Percentiles rank a stretch among this genome's conserved stretches.
Evolutionary conservation across 1,140 invertebrate genomes (phyloP).

Genomic region (Kradibia gibbosae): DNA sequence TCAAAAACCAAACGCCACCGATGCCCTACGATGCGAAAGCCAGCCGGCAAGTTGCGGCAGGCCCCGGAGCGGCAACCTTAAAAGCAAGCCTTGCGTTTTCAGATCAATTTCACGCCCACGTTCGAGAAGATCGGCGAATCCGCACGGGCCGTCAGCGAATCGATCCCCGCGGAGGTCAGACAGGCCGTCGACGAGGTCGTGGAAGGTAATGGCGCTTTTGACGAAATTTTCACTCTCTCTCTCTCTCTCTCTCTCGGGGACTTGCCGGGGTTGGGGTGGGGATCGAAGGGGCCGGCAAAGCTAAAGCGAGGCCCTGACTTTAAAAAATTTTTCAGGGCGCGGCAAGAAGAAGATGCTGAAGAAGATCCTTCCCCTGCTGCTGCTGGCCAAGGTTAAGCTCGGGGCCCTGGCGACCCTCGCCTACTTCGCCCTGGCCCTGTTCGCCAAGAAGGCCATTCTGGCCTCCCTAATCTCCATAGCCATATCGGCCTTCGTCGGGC

Average conservation of each 20-base stretch:
- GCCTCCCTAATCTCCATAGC: conserved; percentile 77
- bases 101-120: conserved; percentile 73
- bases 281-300: too few species aligned
- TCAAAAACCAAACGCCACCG: too few species aligned
- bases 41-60: too few species aligned
- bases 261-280: too few species aligned
- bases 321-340: conserved; percentile 67
- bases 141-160: conserved; percentile 72
- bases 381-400: conserved; percentile 77
- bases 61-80: too few species aligned
- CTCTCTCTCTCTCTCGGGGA: too few species aligned
- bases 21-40: too few species aligned
- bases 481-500: conserved; percentile 76
- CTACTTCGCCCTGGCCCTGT: conserved; percentile 76
- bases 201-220: conserved; percentile 77
- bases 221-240: too few species aligned
- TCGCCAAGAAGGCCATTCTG: conserved; percentile 80
- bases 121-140: conserved; percentile 71
- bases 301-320: too few species aligned
- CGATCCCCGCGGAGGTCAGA: conserved; percentile 71
- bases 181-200: conserved; percentile 74
- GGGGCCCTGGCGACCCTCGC: conserved; percentile 73
- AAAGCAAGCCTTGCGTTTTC: conserved; percentile 48
- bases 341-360: conserved; percentile 78
- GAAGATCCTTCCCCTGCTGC: conserved; percentile 74